Conservation (phyloP, 2,888 invertebrate genomes). For the Pristionchus entomophagus region DNA sequence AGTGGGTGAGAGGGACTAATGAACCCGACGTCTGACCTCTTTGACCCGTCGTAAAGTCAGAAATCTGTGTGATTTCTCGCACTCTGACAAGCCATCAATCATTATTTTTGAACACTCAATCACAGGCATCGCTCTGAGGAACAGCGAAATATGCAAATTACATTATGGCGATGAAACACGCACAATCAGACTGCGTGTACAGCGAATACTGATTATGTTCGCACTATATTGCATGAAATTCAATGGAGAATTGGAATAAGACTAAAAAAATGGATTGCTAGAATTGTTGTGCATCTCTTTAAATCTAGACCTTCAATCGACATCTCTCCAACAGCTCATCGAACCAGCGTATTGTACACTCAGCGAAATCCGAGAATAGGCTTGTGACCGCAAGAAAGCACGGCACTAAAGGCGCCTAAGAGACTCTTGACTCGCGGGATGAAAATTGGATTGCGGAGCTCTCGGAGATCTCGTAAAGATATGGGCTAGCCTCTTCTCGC, state of each 20-base stretch:
- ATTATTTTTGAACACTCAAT: not conserved
- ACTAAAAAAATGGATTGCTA: too few species aligned
- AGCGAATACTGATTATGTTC: not conserved
- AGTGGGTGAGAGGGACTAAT: not conserved
- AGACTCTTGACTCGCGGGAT: not conserved
- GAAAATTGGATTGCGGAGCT: slow-evolving; percentile 14
- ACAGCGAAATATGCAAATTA: not conserved
- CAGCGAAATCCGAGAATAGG: too few species aligned
- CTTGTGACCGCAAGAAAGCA: too few species aligned
- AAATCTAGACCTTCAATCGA: too few species aligned
- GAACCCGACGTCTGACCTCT: not conserved
- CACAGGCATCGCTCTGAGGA: not conserved
- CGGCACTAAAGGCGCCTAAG: slow-evolving; percentile 3
- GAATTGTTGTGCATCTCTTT: too few species aligned
- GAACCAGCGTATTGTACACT: too few species aligned
- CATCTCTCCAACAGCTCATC: too few species aligned
- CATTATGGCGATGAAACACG: not conserved
- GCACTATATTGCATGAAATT: too few species aligned
- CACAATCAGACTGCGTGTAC: not conserved
- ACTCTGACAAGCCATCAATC: not conserved
- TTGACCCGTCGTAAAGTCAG: not conserved
- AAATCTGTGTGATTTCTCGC: too few species aligned
- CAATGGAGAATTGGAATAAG: too few species aligned
- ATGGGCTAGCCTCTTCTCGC: not conserved
- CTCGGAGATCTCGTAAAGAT: slow-evolving; percentile 19